A percentile compares a stretch with the other conserved stretches of the same genome.
Evolutionary conservation across 2,888 invertebrate species (phyloP).

Genomic region (Acrocera orbiculus): DNA sequence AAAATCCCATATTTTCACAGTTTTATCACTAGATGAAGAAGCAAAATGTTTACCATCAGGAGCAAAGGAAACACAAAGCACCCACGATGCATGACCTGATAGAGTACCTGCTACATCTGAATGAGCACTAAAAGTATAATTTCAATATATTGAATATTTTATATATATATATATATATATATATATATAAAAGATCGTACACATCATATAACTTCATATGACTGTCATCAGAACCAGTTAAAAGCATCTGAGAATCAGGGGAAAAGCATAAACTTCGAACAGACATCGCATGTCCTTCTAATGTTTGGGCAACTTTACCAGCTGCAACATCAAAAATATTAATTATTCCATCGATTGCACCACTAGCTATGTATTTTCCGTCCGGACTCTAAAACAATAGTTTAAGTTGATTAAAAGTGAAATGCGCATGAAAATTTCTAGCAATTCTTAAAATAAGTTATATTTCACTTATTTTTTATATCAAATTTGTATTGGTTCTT

Average conservation of each 20-base stretch:
- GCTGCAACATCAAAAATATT: conserved; percentile 87
- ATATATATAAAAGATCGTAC: conserved; percentile 42
- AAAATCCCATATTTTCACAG: conserved; percentile 90
- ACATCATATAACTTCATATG: conserved; percentile 97
- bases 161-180: neutral
- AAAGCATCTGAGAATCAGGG: conserved; percentile 79
- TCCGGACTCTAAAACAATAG: conserved; percentile 68
- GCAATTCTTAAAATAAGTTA: too few species aligned
- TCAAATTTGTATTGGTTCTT: neutral
- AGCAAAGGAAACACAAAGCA: conserved; percentile 80
- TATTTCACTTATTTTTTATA: too few species aligned
- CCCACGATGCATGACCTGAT: conserved; percentile 95
- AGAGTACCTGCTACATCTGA: conserved; percentile 81
- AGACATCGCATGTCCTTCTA: conserved; percentile 97
- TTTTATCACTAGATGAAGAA: conserved; percentile 85
- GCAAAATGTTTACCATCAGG: conserved; percentile 83
- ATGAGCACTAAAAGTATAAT: conserved; percentile 58
- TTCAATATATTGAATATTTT: too few species aligned
- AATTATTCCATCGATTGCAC: conserved; percentile 91
- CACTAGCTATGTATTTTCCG: conserved; percentile 92
- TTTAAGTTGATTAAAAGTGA: too few species aligned
- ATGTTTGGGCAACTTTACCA: conserved; percentile 78
- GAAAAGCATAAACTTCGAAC: conserved; percentile 89
- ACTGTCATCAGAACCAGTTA: conserved; percentile 93
- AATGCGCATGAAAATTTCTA: too few species aligned